These are phyloP conservation scores for Aphelenchoides fujianensis DNA, from an alignment of 1,140 invertebrate genomes.

Conservation along the genomic window DNA sequence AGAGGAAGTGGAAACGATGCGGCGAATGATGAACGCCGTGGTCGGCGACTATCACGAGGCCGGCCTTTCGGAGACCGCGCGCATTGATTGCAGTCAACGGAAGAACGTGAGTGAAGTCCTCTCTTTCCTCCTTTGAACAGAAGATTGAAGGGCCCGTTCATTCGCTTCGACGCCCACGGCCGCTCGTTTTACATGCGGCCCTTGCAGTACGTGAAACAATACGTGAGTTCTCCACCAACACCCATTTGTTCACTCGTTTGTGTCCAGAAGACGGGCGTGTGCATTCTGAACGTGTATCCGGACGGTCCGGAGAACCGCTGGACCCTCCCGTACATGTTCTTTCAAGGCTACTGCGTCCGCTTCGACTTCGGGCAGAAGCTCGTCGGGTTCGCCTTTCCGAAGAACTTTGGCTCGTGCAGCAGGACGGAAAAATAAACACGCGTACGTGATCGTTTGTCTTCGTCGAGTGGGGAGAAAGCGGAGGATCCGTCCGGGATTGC, in stretches of 20 bases:
- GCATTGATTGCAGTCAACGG: conserved; percentile 1
- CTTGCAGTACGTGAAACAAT: conserved; percentile 4
- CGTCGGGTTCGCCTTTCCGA: not conserved
- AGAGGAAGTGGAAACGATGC: not conserved
- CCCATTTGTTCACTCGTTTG: not conserved
- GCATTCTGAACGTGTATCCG: conserved; percentile 10
- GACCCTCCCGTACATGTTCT: conserved; percentile 12
- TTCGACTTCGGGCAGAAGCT: not conserved
- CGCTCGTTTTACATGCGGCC: conserved; percentile 10
- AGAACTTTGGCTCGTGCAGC: conserved; percentile 2
- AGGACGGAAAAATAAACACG: not conserved
- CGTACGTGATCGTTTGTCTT: not conserved
- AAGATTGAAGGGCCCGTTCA: not conserved
- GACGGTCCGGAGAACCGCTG: not conserved
- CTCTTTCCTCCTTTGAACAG: too few relatives aligned
- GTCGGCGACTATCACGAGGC: not conserved
- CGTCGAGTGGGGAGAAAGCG: too few relatives aligned
- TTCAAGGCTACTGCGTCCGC: not conserved
- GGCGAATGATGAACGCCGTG: not conserved
- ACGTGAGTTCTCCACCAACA: not conserved
- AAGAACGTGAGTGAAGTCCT: not conserved
- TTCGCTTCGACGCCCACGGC: not conserved
- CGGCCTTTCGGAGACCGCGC: not conserved
- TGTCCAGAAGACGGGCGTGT: not conserved
- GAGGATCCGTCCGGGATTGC: too few relatives aligned